These are phyloP conservation scores for Syritta pipiens DNA, from an alignment of 2,888 invertebrate genomes.

Conservation along the genomic window DNA sequence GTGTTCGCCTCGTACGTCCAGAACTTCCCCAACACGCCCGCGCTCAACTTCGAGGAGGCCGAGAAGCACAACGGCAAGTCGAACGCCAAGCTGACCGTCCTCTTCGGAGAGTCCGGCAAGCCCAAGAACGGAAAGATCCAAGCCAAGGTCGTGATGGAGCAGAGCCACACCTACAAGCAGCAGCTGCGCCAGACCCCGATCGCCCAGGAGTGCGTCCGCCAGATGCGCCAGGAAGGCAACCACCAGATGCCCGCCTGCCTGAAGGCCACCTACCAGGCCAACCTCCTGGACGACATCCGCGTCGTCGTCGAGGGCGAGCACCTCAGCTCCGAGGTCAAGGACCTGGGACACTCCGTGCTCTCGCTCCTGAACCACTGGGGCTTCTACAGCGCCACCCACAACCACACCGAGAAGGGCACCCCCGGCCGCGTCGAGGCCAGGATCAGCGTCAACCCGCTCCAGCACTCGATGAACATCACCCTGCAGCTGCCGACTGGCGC, in stretches of 20 bases:
- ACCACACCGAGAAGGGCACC: slow-evolving; percentile 79
- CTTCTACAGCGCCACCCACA: slow-evolving; percentile 80
- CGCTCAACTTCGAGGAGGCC: slow-evolving; percentile 81
- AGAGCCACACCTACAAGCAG: slow-evolving; percentile 80
- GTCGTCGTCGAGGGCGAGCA: slow-evolving; percentile 81
- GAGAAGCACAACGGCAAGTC: slow-evolving; percentile 81
- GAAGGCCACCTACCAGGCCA: slow-evolving; percentile 81
- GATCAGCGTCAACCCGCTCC: slow-evolving; percentile 79
- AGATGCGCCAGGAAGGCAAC: slow-evolving; percentile 80
- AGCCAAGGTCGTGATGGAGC: slow-evolving; percentile 80
- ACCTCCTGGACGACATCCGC: slow-evolving; percentile 81
- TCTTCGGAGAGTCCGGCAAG: slow-evolving; percentile 80
- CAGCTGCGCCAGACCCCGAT: slow-evolving; percentile 79
- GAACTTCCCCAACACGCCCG: slow-evolving; percentile 79
- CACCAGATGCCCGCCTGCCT: slow-evolving; percentile 82
- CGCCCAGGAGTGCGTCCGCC: slow-evolving; percentile 79
- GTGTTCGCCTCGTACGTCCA: slow-evolving; percentile 78
- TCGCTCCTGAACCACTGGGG: slow-evolving; percentile 79
- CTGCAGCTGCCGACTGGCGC: slow-evolving; percentile 79
- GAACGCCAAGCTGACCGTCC: slow-evolving; percentile 80
- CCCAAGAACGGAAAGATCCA: slow-evolving; percentile 76
- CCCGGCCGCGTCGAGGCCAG: slow-evolving; percentile 80
- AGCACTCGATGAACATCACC: slow-evolving; percentile 80
- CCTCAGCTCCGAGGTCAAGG: slow-evolving; percentile 79
- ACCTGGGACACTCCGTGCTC: slow-evolving; percentile 80